Percentiles rank a stretch among this genome's conserved stretches.
phyloP scores from a whole-genome alignment of 2,797 vertebrate species.

The Artibeus jamaicensis region DNA sequence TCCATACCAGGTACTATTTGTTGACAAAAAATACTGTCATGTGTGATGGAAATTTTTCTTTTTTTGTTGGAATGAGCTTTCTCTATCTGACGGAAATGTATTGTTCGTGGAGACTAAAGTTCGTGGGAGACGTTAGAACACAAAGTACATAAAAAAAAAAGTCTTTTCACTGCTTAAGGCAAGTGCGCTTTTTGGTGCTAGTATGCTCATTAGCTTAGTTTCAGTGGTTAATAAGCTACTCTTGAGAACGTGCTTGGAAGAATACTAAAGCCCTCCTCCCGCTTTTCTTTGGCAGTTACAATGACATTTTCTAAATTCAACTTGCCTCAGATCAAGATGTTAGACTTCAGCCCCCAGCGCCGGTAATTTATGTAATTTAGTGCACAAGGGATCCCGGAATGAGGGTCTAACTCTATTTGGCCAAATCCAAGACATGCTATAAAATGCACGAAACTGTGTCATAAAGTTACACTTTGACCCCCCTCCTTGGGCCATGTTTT shows the following conservation, averaged over 20 bases:
- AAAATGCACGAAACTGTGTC: not conserved
- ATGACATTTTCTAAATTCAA: conserved; percentile 18
- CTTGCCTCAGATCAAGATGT: not conserved
- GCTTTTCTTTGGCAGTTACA: conserved; percentile 15
- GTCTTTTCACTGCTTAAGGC: not conserved
- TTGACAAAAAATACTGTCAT: conserved; percentile 22
- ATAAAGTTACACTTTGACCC: not conserved
- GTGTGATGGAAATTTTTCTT: conserved; percentile 32
- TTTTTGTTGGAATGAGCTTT: conserved; percentile 54
- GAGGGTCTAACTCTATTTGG: not conserved
- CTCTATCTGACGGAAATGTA: conserved; percentile 33
- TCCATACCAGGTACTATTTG: not conserved
- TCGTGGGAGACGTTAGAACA: conserved; percentile 28
- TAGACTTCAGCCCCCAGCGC: not conserved
- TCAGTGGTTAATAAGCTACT: not conserved
- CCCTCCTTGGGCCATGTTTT: not conserved
- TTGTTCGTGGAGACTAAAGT: conserved; percentile 30
- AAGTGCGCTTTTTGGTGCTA: conserved; percentile 21
- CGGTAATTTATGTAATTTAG: not conserved
- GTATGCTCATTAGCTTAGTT: conserved; percentile 56
- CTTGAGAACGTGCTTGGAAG: not conserved
- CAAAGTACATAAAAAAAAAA: not conserved
- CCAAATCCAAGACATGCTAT: not conserved
- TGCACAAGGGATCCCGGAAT: not conserved
- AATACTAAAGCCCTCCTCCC: not conserved